Base-by-base conservation (phyloP, 2,113 vertebrate species). In the Osmerus mordax region DNA sequence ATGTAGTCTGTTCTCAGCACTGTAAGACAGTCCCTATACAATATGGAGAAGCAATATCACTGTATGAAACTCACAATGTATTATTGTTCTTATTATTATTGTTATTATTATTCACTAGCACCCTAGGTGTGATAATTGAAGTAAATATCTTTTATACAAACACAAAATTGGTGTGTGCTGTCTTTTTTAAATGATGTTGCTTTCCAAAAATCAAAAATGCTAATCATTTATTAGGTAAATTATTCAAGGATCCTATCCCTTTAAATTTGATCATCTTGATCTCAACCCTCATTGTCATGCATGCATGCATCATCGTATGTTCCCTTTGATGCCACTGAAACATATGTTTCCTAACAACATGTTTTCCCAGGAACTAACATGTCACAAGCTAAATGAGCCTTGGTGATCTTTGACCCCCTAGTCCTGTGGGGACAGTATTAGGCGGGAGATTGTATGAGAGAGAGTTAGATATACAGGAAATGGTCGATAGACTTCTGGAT, bases 61-160 rank as follows among this genome's bases (percentile, higher is more conserved):
- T 94, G 95, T 95, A 94, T 94, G 92, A 95, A 94, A 91, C 93
- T 94, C 94, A 95, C 91, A 92, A 93, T 94, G 93, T 85, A 75
- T 79, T 79, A 79, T 78, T 82, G 77, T 82, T 78, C 74, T 81
- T 82, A 75, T 72, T 83, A 78, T 83, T 79, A 79, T 82, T 79
- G 77, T 82, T 95, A 88, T 93, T 93, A 94, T 93, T 94, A 94
- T 93, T 94, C 94, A 95, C 94, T 95, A 95, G 93, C 94, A 95
- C 94, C 94, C 93, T 95, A 96, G 94, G 94, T 96, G 94, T 96
- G 94, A 95, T 95, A 91, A 95, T 93, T 94, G 94, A 96, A 96
- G 94, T 96, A 96, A 96, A 96, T 96, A 96, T 96, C 93, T 96
- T 96, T 96, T 96, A 94, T 96, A 96, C 93, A 95, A 95, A 96